Evolutionary conservation across 2,113 vertebrate genomes (phyloP), one percentile per base, ranked within the genome.

Genomic region (Takifugu bimaculatus): DNA sequence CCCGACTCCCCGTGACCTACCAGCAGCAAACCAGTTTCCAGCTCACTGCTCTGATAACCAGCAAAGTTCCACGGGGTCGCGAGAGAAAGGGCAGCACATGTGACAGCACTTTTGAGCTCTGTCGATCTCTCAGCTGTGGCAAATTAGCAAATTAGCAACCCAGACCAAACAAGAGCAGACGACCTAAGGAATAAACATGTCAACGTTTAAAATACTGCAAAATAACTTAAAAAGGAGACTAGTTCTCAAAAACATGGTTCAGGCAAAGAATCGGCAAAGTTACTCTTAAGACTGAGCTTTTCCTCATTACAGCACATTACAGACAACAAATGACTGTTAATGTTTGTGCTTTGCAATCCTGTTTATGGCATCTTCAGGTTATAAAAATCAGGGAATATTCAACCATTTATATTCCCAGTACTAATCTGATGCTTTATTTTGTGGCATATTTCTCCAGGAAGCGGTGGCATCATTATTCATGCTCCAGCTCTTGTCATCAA

Each of bases 121-220:
- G 39, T 57, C 63, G 55, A 54, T 56, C 75, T 59, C 57, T 72
- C 73, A 72, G 63, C 66, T 72, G 75, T 70, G 60, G 75, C 63
- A 73, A 62, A 80, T 70, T 73, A 61, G 64, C 52, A 51, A 52
- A 80, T 70, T 73, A 61, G 64, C 52, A 51, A 52, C 43, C 43
- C 43, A 62, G 39, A 26, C 35, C 52, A 54, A 32, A 42, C 14
- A 25, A 45, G 39, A 48, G 43, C 20, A 25, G 4, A 5, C 6
- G 2, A 53, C 28, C 3, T 6, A 1, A 29, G 6, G 7, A 27
- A 50, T 26, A 1, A 42, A 3, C 4, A 5, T 28, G 25, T 65
- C 44, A 25, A 50, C 6, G 9, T 50, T 29, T 14, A 39, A 35
- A 72, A 51, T 20, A 50, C 5, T 50, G 7, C 9, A 13, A 27